Conservation (phyloP, 2,888 invertebrate genomes). For the Melanotus villosus region DNA sequence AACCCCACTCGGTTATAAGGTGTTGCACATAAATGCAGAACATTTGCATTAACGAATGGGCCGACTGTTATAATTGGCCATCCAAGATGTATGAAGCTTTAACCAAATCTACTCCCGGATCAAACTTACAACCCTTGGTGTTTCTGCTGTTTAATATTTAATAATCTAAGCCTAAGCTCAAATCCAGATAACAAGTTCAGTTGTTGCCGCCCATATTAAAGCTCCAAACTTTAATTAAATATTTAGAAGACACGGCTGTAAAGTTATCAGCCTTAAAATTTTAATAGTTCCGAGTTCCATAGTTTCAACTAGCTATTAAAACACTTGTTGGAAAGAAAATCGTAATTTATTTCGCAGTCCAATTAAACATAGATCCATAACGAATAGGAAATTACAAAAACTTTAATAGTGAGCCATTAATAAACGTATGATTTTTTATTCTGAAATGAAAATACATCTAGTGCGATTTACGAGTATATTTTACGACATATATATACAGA, state of each 20-base stretch:
- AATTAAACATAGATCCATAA: no score
- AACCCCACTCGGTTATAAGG: neutral
- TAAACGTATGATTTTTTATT: no score
- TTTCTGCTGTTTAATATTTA: slow-evolving; percentile 7
- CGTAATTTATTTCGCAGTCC: no score
- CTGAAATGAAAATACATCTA: no score
- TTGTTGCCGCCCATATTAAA: neutral
- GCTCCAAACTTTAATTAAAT: slow-evolving; percentile 1
- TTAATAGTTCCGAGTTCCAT: neutral
- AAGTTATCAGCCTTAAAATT: neutral
- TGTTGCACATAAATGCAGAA: slow-evolving; percentile 8
- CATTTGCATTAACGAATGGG: neutral
- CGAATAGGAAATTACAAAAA: no score
- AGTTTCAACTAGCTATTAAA: no score
- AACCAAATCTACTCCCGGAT: neutral
- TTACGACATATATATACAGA: no score
- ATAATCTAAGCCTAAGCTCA: neutral
- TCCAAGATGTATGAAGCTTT: slow-evolving; percentile 1
- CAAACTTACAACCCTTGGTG: neutral
- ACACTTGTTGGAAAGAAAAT: no score
- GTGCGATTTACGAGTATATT: no score
- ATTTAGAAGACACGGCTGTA: neutral
- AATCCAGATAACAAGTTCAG: neutral
- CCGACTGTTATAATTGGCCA: neutral
- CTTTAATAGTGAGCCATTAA: no score